phyloP scores from a whole-genome alignment of 2,888 invertebrate genomes.

The Anoplius nigerrimus region DNA sequence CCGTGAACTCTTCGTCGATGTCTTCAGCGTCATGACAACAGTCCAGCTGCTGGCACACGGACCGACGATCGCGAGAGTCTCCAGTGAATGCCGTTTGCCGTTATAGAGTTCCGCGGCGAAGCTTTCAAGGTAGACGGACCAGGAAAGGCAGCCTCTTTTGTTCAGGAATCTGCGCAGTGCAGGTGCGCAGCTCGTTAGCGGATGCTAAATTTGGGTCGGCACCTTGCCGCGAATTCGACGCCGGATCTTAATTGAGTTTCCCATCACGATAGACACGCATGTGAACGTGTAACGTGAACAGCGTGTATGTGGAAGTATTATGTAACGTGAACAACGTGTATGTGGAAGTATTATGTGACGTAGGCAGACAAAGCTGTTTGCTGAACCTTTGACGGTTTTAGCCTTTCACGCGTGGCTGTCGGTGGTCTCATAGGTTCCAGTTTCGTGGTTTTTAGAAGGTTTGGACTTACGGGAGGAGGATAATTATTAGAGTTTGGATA shows the following conservation, averaged over 20 bases:
- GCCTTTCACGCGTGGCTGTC: too few species aligned
- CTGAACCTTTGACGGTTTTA: too few species aligned
- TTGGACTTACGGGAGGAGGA: too few species aligned
- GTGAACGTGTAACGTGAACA: not conserved
- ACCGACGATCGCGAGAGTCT: not conserved
- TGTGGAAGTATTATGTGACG: too few species aligned
- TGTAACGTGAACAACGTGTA: too few species aligned
- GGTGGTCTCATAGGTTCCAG: too few species aligned
- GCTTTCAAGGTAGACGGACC: conserved; percentile 5
- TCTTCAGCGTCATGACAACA: not conserved
- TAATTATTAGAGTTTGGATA: too few species aligned
- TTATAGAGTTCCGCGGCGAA: not conserved
- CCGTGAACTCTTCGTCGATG: too few species aligned
- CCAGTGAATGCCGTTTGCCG: conserved; percentile 6
- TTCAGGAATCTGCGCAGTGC: conserved; percentile 22
- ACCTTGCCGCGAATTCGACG: conserved; percentile 23
- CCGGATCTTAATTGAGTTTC: conserved; percentile 25
- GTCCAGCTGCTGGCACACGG: not conserved
- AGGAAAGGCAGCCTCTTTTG: conserved; percentile 18
- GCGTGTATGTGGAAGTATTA: too few species aligned
- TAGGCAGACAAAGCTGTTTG: too few species aligned
- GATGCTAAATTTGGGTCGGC: conserved; percentile 18
- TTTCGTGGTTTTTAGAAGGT: too few species aligned
- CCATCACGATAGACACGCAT: conserved; percentile 8
- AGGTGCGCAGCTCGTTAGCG: conserved; percentile 21